Evolutionary conservation across 2,113 vertebrate species (phyloP), one percentile per base, ranked within the genome.

Genomic region (Equus quagga): DNA sequence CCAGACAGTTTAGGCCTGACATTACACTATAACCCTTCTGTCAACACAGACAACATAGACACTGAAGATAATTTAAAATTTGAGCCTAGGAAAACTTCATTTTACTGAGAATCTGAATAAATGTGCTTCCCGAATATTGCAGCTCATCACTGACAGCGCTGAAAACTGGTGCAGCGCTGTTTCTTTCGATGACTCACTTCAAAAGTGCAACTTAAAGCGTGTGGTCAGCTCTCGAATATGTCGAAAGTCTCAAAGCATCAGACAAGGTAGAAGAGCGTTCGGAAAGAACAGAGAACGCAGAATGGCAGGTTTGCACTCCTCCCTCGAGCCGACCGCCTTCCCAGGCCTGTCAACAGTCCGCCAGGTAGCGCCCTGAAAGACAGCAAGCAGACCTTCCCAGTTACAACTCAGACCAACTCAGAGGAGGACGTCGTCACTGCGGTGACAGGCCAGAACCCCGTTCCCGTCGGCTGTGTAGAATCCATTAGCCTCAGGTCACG

Each of bases 351-450:
- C 99, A 99, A 98, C 99, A 99, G 98, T 99, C 99, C 67, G 99
- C 99, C 99, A 99, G 99, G 94, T 99, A 99, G 41, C 99, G 99
- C 89, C 99, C 99, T 99, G 97, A 79, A 99, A 99, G 98, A 98
- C n/a, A 99, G 78, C 86, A 98, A 94, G 56, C 78, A 84, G 0
- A 21, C 78, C 90, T 97, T 84, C 93, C 49, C 18, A 92, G 58
- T 97, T 95, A 97, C 9, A 81, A 82, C 28, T 70, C 89, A 81
- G 80, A 33, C 54, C 73, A n/a, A 44, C 46, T 81, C 86, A 58
- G 14, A 95, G 28, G 69, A 89, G 33, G 54, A 76, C 56, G 70
- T 41, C 91, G 33, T 79, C 31, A 85, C 14, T 89, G 80, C 69
- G 23, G 44, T 84, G 44, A 88, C 15, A 70, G 75, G 94, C 33